Conservation (phyloP, 2,888 invertebrate species). For the Tenthredo amoena region DNA sequence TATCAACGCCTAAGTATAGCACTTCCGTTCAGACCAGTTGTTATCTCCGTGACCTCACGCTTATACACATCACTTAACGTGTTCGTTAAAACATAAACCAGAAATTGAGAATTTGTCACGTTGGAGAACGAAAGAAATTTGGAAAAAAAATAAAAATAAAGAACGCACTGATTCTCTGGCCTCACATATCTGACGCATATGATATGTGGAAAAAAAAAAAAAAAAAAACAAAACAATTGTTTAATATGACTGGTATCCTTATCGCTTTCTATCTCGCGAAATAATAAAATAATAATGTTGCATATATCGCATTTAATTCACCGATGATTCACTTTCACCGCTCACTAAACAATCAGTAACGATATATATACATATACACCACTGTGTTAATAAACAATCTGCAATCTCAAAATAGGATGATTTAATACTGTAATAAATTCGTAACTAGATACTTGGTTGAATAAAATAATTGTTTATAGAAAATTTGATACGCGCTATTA, state of each 20-base stretch:
- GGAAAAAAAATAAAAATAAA: background rate
- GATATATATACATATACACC: too few relatives aligned
- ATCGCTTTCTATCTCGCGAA: too few relatives aligned
- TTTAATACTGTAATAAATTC: too few relatives aligned
- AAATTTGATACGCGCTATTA: too few relatives aligned
- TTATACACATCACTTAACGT: constrained; percentile 52
- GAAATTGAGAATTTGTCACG: constrained; percentile 19
- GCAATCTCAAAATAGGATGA: too few relatives aligned
- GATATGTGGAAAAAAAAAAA: background rate
- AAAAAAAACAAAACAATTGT: background rate
- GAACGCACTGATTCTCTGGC: background rate
- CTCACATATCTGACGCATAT: background rate
- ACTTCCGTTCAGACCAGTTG: constrained; percentile 63
- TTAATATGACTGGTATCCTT: background rate
- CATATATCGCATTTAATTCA: too few relatives aligned
- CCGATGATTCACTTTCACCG: too few relatives aligned
- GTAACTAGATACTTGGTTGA: too few relatives aligned
- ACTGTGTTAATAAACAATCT: too few relatives aligned
- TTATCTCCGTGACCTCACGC: constrained; percentile 58
- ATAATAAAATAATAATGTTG: too few relatives aligned
- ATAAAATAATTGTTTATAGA: too few relatives aligned
- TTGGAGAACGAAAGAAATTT: background rate
- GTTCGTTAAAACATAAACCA: constrained; percentile 33
- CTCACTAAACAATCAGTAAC: too few relatives aligned
- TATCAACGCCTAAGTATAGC: constrained; percentile 64